These are phyloP conservation scores for Eucera pruinosa DNA, from an alignment of 2,888 invertebrate genomes.

Conservation along the genomic window DNA sequence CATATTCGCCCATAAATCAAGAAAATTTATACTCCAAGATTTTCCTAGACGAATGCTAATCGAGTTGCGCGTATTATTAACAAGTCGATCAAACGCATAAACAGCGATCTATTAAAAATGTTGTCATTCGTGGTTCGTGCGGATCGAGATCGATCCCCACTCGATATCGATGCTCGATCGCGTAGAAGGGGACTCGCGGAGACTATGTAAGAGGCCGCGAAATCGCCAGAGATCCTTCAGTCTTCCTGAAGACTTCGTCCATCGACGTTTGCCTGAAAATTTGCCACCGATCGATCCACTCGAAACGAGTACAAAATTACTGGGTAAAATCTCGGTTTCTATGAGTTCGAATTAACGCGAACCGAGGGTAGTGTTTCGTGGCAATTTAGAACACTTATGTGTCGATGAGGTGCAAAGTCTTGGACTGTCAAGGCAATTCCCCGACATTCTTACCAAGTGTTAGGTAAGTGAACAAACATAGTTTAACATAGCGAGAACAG, in stretches of 20 bases:
- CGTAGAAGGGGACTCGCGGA: slow-evolving; percentile 64
- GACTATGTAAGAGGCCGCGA: slow-evolving; percentile 75
- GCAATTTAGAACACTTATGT: slow-evolving; percentile 75
- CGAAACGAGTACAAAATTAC: too few species aligned
- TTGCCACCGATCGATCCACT: background rate
- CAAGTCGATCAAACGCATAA: slow-evolving; percentile 7
- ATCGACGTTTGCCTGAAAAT: slow-evolving; percentile 1
- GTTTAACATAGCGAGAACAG: slow-evolving; percentile 49
- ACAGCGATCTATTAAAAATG: slow-evolving; percentile 21
- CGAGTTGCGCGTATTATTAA: slow-evolving; percentile 43
- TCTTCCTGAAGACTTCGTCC: slow-evolving; percentile 60
- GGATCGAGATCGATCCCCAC: slow-evolving; percentile 58
- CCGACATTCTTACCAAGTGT: slow-evolving; percentile 82
- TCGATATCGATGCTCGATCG: slow-evolving; percentile 27
- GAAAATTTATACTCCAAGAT: background rate
- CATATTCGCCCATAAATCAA: background rate
- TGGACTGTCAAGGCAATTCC: slow-evolving; percentile 83
- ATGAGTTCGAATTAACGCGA: too few species aligned
- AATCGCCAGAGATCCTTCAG: slow-evolving; percentile 70
- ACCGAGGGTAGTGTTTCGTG: slow-evolving; percentile 26
- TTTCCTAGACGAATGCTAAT: slow-evolving; percentile 5
- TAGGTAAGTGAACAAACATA: slow-evolving; percentile 78
- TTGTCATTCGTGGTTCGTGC: background rate
- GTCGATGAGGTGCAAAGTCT: slow-evolving; percentile 83
- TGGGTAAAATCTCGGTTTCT: too few species aligned